These are phyloP conservation scores for Sorex maritimensis DNA, from an alignment of 2,797 vertebrate species.

Conservation along the genomic window DNA sequence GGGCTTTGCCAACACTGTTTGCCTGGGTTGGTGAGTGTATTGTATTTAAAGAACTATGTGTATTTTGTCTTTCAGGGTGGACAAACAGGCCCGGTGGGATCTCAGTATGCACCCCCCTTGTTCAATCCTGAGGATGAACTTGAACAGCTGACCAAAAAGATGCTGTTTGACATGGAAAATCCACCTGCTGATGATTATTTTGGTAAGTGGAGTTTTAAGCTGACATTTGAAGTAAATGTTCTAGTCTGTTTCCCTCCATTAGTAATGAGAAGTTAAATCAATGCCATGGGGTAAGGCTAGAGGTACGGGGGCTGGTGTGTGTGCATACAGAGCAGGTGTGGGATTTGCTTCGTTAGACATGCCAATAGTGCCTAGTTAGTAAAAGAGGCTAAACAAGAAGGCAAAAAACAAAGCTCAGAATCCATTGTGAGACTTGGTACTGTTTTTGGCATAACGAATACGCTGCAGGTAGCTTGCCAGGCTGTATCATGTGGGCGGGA, in stretches of 20 bases:
- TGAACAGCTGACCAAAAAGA: constrained; percentile 99
- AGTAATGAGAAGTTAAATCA: background rate
- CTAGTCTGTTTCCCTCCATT: constrained; percentile 13
- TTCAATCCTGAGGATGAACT: constrained; percentile 97
- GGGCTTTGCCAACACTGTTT: background rate
- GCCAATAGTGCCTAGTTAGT: constrained; percentile 57
- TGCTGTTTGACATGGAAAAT: constrained; percentile 99
- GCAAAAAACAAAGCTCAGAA: too few species aligned
- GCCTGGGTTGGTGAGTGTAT: background rate
- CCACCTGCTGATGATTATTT: constrained; percentile 98
- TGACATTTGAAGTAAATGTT: accelerated
- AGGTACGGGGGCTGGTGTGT: background rate
- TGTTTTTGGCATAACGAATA: too few species aligned
- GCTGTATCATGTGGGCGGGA: too few species aligned
- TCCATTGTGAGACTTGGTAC: too few species aligned
- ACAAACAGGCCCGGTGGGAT: constrained; percentile 84
- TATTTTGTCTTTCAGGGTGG: constrained; percentile 90
- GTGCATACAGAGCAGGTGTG: constrained; percentile 63
- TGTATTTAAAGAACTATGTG: constrained; percentile 57
- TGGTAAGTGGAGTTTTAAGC: constrained; percentile 90
- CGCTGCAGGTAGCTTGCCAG: too few species aligned
- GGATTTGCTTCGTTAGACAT: constrained; percentile 75
- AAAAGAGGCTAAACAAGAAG: too few species aligned
- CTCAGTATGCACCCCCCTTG: constrained; percentile 83
- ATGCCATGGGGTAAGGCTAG: background rate